Conservation (phyloP, 2,888 invertebrate species). For the Rhagium mordax region DNA sequence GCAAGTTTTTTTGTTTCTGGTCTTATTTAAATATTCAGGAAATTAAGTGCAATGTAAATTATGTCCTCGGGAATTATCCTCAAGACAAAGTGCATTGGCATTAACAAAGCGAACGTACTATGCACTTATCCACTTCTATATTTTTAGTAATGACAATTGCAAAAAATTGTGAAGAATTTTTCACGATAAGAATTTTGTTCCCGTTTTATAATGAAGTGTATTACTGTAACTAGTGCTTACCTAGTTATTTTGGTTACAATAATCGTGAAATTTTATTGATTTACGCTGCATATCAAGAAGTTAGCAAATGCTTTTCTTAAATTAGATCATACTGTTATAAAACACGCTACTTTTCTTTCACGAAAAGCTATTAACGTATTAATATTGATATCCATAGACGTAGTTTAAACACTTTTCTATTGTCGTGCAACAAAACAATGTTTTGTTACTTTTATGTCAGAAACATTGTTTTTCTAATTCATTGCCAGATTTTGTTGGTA, state of each 20-base stretch:
- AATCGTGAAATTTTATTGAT: no score
- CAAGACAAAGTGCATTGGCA: not conserved
- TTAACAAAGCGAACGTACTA: not conserved
- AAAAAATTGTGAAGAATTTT: constrained; percentile 7
- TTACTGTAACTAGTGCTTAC: no score
- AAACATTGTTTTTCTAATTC: no score
- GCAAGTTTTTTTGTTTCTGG: constrained; percentile 27
- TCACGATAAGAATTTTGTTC: no score
- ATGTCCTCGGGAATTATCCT: not conserved
- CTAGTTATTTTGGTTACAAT: no score
- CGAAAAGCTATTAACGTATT: no score
- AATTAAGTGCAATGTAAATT: constrained; percentile 29
- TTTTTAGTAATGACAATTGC: constrained; percentile 22
- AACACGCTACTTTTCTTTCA: not conserved
- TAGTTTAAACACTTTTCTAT: no score
- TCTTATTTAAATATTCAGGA: constrained; percentile 34
- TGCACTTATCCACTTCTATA: not conserved
- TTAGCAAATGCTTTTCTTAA: not conserved
- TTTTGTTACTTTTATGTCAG: no score
- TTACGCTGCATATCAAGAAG: not conserved
- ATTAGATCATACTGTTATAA: not conserved
- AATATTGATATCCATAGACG: no score
- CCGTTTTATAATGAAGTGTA: no score
- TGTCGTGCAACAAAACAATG: no score
- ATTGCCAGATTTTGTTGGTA: no score